These are phyloP conservation scores for Diploscapter pachys DNA, from an alignment of 1,140 invertebrate species.

Conservation along the genomic window DNA sequence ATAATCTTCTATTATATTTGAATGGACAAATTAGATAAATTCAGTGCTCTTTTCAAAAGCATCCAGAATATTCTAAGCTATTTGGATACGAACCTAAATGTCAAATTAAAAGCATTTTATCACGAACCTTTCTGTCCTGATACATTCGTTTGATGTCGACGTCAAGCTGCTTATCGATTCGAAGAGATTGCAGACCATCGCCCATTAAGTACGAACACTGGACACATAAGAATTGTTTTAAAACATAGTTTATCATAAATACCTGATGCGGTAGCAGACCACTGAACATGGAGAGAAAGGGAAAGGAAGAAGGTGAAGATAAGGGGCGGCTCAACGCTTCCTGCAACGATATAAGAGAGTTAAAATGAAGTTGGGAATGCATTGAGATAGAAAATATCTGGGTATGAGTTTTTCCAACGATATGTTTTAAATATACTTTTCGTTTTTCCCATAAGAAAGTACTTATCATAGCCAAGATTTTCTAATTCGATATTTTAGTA, in stretches of 20 bases:
- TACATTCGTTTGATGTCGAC: conserved; percentile 13
- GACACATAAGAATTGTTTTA: neutral
- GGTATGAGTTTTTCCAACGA: neutral
- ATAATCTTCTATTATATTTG: too few relatives aligned
- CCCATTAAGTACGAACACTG: too few relatives aligned
- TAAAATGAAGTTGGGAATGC: neutral
- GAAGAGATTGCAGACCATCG: neutral
- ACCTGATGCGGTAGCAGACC: neutral
- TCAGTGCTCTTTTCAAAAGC: too few relatives aligned
- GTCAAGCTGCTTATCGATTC: neutral
- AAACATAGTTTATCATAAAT: neutral
- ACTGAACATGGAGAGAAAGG: neutral
- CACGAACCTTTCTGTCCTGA: neutral
- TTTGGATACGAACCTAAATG: too few relatives aligned
- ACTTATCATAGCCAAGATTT: neutral
- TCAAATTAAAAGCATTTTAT: too few relatives aligned
- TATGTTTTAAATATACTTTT: neutral
- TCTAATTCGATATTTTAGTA: too few relatives aligned
- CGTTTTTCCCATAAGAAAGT: neutral
- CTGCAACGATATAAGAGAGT: too few relatives aligned
- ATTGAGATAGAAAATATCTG: neutral
- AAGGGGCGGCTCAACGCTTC: too few relatives aligned
- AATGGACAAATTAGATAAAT: too few relatives aligned
- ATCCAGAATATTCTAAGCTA: too few relatives aligned
- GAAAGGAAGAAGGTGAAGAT: neutral